phyloP scores from a whole-genome alignment of 1,140 invertebrate species.

The Subanguina moxae region DNA sequence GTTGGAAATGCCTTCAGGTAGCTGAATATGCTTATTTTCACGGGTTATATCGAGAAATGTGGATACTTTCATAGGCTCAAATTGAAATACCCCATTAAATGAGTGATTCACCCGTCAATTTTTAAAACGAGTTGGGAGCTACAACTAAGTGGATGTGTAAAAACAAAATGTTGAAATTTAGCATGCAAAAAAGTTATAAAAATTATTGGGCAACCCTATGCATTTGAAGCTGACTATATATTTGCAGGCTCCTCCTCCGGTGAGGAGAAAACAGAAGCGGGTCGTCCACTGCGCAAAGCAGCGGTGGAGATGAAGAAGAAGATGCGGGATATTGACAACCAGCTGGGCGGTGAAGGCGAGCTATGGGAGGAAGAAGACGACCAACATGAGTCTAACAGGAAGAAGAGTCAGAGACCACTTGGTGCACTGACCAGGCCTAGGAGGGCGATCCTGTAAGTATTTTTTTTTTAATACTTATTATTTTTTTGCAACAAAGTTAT shows the following conservation, averaged over 20 bases:
- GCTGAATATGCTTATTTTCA: background rate
- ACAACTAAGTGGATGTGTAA: no score
- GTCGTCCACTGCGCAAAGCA: slow-evolving; percentile 29
- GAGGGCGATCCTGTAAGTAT: background rate
- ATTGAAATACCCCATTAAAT: no score
- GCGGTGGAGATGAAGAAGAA: slow-evolving; percentile 33
- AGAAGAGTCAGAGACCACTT: background rate
- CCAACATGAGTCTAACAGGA: background rate
- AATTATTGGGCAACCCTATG: no score
- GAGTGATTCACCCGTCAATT: background rate
- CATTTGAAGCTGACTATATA: no score
- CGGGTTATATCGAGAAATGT: background rate
- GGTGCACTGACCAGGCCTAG: slow-evolving; percentile 7
- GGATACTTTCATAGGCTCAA: no score
- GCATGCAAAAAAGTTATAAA: no score
- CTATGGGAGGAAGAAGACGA: slow-evolving; percentile 34
- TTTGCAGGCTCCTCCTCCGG: slow-evolving; percentile 7
- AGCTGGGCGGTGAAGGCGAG: background rate
- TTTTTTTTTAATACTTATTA: background rate
- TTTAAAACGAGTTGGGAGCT: no score
- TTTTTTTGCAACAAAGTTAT: background rate
- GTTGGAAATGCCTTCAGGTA: slow-evolving; percentile 9
- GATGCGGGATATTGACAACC: slow-evolving; percentile 14
- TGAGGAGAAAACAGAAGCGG: slow-evolving; percentile 24
- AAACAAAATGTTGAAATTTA: no score